Percentiles rank a stretch among this genome's conserved stretches.
Conservation (phyloP, 2,113 vertebrate genomes). For the Rhizomys pruinosus region DNA sequence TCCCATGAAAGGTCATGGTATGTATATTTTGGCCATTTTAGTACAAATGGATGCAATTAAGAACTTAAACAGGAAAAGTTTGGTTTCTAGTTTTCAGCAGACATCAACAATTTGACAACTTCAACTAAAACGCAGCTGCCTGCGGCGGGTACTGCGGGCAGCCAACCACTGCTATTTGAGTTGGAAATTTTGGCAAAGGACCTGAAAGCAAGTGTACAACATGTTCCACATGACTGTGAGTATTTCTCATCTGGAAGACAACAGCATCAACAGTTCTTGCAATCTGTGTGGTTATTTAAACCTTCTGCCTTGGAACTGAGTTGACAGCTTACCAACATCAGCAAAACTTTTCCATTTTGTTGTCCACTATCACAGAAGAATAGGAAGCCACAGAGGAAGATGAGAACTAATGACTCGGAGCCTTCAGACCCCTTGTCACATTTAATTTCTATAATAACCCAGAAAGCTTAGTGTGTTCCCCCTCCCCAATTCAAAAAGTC, state of each 20-base stretch:
- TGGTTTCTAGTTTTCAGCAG: not conserved
- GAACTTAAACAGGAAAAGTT: not conserved
- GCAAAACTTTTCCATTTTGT: not conserved
- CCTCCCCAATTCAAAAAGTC: not conserved
- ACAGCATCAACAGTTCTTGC: not conserved
- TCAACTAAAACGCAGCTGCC: not conserved
- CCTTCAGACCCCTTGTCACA: not conserved
- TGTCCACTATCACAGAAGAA: not conserved
- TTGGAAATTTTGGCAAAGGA: conserved; percentile 3
- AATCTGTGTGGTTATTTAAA: conserved; percentile 39
- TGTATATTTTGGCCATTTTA: not conserved
- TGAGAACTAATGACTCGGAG: not conserved
- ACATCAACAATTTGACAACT: not conserved
- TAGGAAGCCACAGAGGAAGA: not conserved
- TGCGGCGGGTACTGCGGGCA: not conserved
- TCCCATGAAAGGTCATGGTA: not conserved
- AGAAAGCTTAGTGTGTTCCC: not conserved
- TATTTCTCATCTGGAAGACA: conserved; percentile 48
- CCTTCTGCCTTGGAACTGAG: conserved; percentile 37
- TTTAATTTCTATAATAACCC: not conserved
- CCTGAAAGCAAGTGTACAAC: conserved; percentile 13
- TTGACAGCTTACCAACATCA: not conserved
- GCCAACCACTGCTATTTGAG: conserved; percentile 20
- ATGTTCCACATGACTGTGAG: not conserved
- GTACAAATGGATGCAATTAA: conserved; percentile 9